Percentiles rank a stretch among this genome's conserved stretches.
These are phyloP conservation scores for Parthenolecanium corni DNA, from an alignment of 2,888 invertebrate genomes.

Conservation along the genomic window DNA sequence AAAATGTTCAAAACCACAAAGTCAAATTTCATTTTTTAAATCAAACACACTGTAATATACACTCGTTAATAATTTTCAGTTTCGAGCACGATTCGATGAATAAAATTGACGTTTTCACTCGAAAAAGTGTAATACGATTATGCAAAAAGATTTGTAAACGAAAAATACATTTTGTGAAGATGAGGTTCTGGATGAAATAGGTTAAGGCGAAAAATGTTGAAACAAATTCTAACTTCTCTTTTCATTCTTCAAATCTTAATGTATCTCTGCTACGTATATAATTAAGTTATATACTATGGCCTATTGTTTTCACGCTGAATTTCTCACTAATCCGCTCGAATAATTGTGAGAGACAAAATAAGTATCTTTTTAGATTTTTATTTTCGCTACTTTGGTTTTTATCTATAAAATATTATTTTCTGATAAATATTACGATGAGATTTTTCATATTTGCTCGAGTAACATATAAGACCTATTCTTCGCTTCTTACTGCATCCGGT, in stretches of 20 bases:
- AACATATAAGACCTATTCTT: too few species aligned
- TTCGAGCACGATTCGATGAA: neutral
- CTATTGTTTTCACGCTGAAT: slow-evolving; percentile 26
- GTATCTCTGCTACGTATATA: slow-evolving; percentile 9
- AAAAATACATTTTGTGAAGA: too few species aligned
- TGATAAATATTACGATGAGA: too few species aligned
- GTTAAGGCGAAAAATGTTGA: slow-evolving; percentile 24
- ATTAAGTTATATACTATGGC: neutral
- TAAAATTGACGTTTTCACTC: neutral
- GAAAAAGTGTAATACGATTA: too few species aligned
- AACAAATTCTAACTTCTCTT: slow-evolving; percentile 5
- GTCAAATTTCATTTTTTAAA: slow-evolving; percentile 7
- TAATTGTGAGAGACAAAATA: slow-evolving; percentile 12
- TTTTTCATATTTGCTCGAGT: too few species aligned
- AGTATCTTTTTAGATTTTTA: too few species aligned
- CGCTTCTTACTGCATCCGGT: too few species aligned
- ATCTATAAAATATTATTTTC: too few species aligned
- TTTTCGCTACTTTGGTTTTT: too few species aligned
- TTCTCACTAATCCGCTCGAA: slow-evolving; percentile 21
- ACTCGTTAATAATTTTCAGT: too few species aligned
- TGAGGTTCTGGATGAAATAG: slow-evolving; percentile 1
- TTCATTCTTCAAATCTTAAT: neutral
- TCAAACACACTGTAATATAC: neutral
- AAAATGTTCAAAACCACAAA: slow-evolving; percentile 14
- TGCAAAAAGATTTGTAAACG: too few species aligned